Evolutionary conservation across 2,888 invertebrate genomes (phyloP).

Genomic region (Lycocerus yunnanus): DNA sequence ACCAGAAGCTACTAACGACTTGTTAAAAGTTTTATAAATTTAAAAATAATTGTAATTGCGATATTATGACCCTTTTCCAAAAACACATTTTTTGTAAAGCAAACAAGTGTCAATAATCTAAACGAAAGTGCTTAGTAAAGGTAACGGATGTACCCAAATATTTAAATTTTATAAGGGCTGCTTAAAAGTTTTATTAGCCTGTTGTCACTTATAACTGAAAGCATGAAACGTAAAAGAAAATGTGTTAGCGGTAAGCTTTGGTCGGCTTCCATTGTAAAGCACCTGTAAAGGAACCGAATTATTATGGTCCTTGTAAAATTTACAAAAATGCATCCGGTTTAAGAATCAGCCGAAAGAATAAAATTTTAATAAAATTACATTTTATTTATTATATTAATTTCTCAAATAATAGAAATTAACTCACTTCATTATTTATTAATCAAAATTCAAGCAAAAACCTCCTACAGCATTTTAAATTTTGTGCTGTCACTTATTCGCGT

Average conservation of each 20-base stretch:
- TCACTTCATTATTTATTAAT: too few species aligned
- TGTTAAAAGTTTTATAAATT: too few species aligned
- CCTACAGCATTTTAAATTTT: too few species aligned
- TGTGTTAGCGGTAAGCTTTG: not conserved
- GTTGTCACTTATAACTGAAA: not conserved
- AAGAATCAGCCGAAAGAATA: not conserved
- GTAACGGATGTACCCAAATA: not conserved
- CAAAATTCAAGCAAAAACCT: too few species aligned
- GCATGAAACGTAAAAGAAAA: not conserved
- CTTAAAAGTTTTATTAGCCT: not conserved
- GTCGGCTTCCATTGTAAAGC: not conserved
- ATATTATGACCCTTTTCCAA: too few species aligned
- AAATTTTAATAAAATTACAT: too few species aligned
- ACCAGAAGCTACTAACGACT: not conserved
- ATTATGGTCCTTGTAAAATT: not conserved
- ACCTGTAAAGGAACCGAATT: not conserved
- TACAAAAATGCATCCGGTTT: not conserved
- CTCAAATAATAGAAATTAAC: too few species aligned
- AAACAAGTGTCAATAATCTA: not conserved
- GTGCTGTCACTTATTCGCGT: too few species aligned
- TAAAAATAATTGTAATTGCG: too few species aligned
- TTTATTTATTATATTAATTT: too few species aligned
- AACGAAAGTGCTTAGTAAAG: not conserved
- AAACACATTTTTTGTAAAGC: not conserved
- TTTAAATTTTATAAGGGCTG: not conserved